Conservation (phyloP, 2,888 invertebrate genomes). For the Philereme vetulata region DNA sequence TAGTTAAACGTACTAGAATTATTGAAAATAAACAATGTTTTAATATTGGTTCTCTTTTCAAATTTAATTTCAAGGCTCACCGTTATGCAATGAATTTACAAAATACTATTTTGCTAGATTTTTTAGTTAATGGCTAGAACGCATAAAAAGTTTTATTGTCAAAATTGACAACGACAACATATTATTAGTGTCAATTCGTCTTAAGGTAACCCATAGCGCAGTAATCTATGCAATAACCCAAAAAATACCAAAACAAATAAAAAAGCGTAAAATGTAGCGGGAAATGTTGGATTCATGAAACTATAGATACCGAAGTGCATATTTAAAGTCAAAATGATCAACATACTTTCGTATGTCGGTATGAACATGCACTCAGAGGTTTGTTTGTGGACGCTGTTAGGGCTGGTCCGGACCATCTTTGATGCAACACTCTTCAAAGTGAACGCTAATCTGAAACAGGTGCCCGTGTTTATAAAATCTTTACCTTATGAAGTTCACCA, state of each 20-base stretch:
- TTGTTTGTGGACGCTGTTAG: conserved; percentile 78
- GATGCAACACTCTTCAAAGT: conserved; percentile 83
- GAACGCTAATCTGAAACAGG: conserved; percentile 81
- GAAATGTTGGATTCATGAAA: background rate
- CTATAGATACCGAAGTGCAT: background rate
- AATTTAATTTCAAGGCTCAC: no score
- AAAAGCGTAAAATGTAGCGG: background rate
- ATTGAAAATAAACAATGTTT: no score
- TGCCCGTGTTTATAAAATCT: conserved; percentile 33
- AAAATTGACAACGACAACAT: no score
- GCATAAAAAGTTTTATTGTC: no score
- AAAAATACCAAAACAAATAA: background rate
- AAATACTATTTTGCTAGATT: no score
- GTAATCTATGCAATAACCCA: background rate
- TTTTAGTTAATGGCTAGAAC: no score
- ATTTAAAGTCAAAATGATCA: conserved; percentile 55
- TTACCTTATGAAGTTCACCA: no score
- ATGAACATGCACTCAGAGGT: conserved; percentile 79
- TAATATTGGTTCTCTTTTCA: no score
- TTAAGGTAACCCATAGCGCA: no score
- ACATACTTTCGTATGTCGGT: conserved; percentile 72
- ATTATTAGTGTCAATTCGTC: no score
- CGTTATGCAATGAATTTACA: no score
- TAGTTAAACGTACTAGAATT: no score
- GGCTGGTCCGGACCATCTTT: conserved; percentile 77